A percentile compares a stretch with the other conserved stretches of the same genome.
phyloP scores from a whole-genome alignment of 92 coral and sea anemone genomes.

The Actinernus sp. region DNA sequence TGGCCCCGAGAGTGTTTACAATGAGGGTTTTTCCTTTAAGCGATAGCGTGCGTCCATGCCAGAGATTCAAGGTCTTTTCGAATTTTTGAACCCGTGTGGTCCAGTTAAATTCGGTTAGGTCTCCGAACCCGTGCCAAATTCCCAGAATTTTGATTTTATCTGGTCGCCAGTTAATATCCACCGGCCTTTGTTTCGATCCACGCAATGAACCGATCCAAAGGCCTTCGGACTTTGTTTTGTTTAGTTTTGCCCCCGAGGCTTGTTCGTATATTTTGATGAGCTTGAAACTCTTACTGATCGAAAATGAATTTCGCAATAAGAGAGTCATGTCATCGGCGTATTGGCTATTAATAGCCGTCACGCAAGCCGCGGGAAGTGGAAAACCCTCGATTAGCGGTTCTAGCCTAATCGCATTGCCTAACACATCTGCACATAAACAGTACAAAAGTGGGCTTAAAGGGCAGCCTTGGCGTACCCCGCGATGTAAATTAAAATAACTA shows the following conservation, averaged over 20 bases:
- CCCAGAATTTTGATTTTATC: slow-evolving; percentile 18
- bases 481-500: neutral
- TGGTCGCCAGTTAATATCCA: slow-evolving; percentile 18
- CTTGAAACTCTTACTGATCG: slow-evolving; percentile 7
- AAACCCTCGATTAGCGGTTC: slow-evolving; percentile 29
- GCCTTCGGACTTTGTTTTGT: slow-evolving; percentile 26
- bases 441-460: slow-evolving; percentile 38
- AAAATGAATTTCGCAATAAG: slow-evolving; percentile 1
- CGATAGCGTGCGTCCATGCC: slow-evolving; percentile 15
- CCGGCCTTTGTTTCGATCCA: slow-evolving; percentile 18
- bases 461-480: slow-evolving; percentile 42
- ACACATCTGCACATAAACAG: slow-evolving; percentile 8
- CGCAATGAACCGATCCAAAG: slow-evolving; percentile 20
- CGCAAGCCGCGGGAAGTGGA: slow-evolving; percentile 1
- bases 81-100: neutral
- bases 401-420: slow-evolving; percentile 7
- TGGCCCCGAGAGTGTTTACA: slow-evolving; percentile 16
- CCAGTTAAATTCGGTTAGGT: slow-evolving; percentile 24
- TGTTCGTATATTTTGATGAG: slow-evolving; percentile 5
- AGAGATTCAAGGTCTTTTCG: slow-evolving; percentile 20
- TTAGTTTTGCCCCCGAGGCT: slow-evolving; percentile 30
- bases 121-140: slow-evolving; percentile 4
- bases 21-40: slow-evolving; percentile 33
- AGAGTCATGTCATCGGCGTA: slow-evolving; percentile 34
- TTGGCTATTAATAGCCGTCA: slow-evolving; percentile 5